Percentiles rank a stretch among this genome's conserved stretches.
These are phyloP conservation scores for Linyphia triangularis DNA, from an alignment of 2,888 invertebrate species.

Conservation along the genomic window DNA sequence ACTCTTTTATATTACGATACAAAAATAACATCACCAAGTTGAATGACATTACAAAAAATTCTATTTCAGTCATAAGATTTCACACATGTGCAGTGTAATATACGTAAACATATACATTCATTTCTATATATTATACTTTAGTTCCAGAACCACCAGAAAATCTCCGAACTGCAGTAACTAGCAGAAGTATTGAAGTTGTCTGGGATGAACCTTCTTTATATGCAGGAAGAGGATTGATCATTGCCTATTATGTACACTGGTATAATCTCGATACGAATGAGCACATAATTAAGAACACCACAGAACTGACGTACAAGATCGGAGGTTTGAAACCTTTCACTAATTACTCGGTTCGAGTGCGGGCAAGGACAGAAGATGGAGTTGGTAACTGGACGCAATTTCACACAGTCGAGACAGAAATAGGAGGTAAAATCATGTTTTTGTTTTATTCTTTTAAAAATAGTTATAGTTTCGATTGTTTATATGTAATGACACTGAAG, in stretches of 20 bases:
- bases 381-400: constrained; percentile 17
- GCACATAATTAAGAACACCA: neutral
- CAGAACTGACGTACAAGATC: neutral
- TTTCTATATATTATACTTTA: too few species aligned
- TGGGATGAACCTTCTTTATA: neutral
- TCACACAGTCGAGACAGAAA: neutral
- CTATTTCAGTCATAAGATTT: too few species aligned
- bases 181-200: neutral
- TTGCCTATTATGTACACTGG: neutral
- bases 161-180: neutral
- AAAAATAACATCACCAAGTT: too few species aligned
- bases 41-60: too few species aligned
- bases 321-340: neutral
- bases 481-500: neutral
- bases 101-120: too few species aligned
- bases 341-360: constrained; percentile 6
- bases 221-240: neutral
- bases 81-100: too few species aligned
- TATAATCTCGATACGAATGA: neutral
- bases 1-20: too few species aligned
- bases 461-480: neutral
- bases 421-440: constrained; percentile 38
- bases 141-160: constrained; percentile 7
- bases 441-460: neutral
- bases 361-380: constrained; percentile 24